Evolutionary conservation across 1,140 invertebrate genomes (phyloP).

Genomic region (Manduca sexta): DNA sequence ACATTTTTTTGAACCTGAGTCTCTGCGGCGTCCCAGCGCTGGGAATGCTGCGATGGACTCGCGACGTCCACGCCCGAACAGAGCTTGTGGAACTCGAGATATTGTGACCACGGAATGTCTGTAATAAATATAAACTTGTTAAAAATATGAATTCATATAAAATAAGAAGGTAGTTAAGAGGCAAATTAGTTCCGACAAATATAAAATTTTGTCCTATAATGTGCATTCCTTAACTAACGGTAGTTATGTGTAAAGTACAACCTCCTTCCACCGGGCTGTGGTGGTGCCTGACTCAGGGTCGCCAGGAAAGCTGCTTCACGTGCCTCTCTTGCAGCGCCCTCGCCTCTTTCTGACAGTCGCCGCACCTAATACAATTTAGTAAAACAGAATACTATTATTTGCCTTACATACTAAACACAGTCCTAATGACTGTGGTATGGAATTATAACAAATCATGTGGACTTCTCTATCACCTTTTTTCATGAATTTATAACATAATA

Average conservation of each 20-base stretch:
- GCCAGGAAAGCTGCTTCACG: conserved; percentile 86
- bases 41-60: conserved; percentile 87
- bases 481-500: too few relatives aligned
- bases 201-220: too few relatives aligned
- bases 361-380: conserved; percentile 74
- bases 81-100: conserved; percentile 81
- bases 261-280: conserved; percentile 80
- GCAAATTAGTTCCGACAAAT: too few relatives aligned
- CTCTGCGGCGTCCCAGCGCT: conserved; percentile 52
- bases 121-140: conserved; percentile 23
- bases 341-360: conserved; percentile 84
- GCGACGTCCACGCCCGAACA: conserved; percentile 83
- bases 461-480: too few relatives aligned
- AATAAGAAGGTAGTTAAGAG: neutral
- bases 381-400: too few relatives aligned
- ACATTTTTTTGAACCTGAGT: conserved; percentile 63
- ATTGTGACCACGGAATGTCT: conserved; percentile 89
- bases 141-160: neutral
- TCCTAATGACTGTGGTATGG: too few relatives aligned
- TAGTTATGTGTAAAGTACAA: conserved; percentile 14
- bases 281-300: conserved; percentile 82
- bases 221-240: too few relatives aligned
- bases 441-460: too few relatives aligned
- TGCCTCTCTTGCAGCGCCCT: conserved; percentile 78
- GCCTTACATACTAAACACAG: too few relatives aligned